A percentile compares a stretch with the other conserved stretches of the same genome.
Conservation (phyloP, 2,113 vertebrate genomes). For the Rafetus swinhoei region DNA sequence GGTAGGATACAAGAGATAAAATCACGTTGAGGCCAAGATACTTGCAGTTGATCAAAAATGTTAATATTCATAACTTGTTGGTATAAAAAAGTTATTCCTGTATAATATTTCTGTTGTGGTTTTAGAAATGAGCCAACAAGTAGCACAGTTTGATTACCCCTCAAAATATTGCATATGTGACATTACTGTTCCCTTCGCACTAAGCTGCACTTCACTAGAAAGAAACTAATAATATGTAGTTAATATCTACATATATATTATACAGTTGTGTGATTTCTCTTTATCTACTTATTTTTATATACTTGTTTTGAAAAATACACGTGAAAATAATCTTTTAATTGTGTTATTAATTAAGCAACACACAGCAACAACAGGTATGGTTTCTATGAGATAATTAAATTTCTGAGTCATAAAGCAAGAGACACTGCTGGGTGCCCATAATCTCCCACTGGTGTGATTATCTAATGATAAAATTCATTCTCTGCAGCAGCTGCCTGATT, state of each 20-base stretch:
- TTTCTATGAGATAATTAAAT: slow-evolving; percentile 75
- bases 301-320: slow-evolving; percentile 48
- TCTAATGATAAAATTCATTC: slow-evolving; percentile 80
- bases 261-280: neutral
- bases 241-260: neutral
- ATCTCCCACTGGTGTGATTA: slow-evolving; percentile 78
- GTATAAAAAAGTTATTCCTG: rapidly evolving
- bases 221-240: neutral
- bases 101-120: neutral
- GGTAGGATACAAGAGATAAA: neutral
- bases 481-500: slow-evolving; percentile 75
- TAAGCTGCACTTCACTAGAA: neutral
- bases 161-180: neutral
- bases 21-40: neutral
- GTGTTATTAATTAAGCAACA: slow-evolving; percentile 75
- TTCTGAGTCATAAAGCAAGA: slow-evolving; percentile 71
- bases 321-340: slow-evolving; percentile 49
- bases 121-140: neutral
- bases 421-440: slow-evolving; percentile 73
- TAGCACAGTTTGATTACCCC: neutral
- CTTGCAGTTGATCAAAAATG: neutral
- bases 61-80: neutral
- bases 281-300: neutral
- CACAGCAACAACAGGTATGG: slow-evolving; percentile 48
- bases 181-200: neutral